Percentiles rank a stretch among this genome's conserved stretches.
Conservation (phyloP, 2,888 invertebrate genomes). For the Morpho achilles region DNA sequence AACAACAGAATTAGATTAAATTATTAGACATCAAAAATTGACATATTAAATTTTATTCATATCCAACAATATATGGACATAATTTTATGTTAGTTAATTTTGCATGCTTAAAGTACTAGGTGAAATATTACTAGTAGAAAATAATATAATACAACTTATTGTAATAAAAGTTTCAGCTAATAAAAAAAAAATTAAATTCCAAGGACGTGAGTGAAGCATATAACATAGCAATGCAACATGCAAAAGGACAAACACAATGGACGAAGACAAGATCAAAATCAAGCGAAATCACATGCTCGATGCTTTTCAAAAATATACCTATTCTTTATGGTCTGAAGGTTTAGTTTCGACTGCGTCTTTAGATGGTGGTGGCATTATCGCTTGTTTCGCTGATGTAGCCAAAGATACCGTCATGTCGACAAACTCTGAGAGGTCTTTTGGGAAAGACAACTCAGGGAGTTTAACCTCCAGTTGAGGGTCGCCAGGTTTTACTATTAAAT, state of each 20-base stretch:
- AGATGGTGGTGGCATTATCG: conserved; percentile 68
- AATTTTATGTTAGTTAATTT: no score
- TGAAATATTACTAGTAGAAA: no score
- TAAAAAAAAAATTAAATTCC: no score
- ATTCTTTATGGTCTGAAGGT: conserved; percentile 55
- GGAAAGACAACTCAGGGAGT: conserved; percentile 80
- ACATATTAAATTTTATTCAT: no score
- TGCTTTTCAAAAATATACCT: conserved; percentile 46
- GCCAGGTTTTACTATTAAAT: conserved; percentile 81
- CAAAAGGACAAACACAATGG: background rate
- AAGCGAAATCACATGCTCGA: conserved; percentile 19
- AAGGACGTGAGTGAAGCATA: background rate
- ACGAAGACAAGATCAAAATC: conserved; percentile 18
- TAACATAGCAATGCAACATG: background rate
- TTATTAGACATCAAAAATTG: no score
- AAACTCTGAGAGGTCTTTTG: conserved; percentile 80
- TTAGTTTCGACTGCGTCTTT: conserved; percentile 49
- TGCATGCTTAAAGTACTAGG: no score
- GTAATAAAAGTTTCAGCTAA: no score
- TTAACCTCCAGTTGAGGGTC: conserved; percentile 81
- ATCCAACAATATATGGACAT: no score
- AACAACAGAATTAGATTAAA: no score
- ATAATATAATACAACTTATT: no score
- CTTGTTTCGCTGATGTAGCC: conserved; percentile 62
- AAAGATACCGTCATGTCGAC: conserved; percentile 61